Evolutionary conservation across 2,888 invertebrate species (phyloP).

Genomic region (Agelastica alni): DNA sequence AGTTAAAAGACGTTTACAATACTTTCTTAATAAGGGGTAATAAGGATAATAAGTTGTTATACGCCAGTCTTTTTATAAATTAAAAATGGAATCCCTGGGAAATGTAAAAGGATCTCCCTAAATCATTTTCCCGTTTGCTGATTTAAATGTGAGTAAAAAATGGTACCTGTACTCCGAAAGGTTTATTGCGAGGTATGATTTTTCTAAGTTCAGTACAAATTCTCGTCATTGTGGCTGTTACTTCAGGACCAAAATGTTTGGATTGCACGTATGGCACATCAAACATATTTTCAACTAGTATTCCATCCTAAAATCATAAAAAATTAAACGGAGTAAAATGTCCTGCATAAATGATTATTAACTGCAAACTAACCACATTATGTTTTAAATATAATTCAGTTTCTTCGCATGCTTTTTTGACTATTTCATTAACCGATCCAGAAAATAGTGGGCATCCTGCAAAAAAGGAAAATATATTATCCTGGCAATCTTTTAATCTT

Average conservation of each 20-base stretch:
- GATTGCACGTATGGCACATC: conserved; percentile 72
- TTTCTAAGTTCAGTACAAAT: conserved; percentile 65
- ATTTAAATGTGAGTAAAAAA: no score
- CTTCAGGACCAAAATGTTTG: conserved; percentile 67
- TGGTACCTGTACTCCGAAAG: conserved; percentile 70
- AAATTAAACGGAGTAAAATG: no score
- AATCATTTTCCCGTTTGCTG: no score
- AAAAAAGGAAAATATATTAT: conserved; percentile 13
- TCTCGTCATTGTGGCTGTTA: conserved; percentile 69
- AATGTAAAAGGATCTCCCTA: no score
- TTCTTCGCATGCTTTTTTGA: conserved; percentile 65
- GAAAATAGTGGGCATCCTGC: conserved; percentile 66
- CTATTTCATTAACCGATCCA: conserved; percentile 60
- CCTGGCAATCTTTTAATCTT: no score
- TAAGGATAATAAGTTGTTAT: no score
- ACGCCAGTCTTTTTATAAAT: no score
- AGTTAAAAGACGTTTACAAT: no score
- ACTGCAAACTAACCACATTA: conserved; percentile 64
- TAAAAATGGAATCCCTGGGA: no score
- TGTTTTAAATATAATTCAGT: conserved; percentile 64
- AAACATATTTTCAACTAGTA: conserved; percentile 80
- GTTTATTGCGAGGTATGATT: conserved; percentile 57
- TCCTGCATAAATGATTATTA: no score
- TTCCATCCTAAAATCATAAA: conserved; percentile 63
- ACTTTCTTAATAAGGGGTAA: no score